Evolutionary conservation across 2,113 vertebrate species (phyloP), one percentile per base, ranked within the genome.

Genomic region (Glaucomys volans): DNA sequence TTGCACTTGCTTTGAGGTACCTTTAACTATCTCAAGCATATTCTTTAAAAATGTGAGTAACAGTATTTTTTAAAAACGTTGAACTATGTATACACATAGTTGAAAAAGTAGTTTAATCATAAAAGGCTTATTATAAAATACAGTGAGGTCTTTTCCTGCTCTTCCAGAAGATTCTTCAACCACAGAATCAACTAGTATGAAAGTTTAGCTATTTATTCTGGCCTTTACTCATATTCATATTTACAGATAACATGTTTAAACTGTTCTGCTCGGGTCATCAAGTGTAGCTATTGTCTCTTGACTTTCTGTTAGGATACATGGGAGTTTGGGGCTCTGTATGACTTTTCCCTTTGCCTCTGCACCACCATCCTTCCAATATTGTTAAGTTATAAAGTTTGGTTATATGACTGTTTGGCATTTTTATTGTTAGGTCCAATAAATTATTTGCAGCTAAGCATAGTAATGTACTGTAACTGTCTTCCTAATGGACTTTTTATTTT

Each of bases 141-240:
- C 32, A 50, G 40, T 86, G 47, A 30, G 11, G 92, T 90, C 18
- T 88, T 28, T 64, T 22, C 13, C 18, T 30, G 50, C 16, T 89
- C 67, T 80, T 26, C 1, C 20, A 71, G 12, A 91, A 91, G 57
- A 67, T 42, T 76, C 35, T 42, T 52, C 28, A 26, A 30, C 18
- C 22, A 14, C 66, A 85, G 67, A 66, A 50, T n/a, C 59, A 94
- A 28, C 62, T 37, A 9, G 50, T 72, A 83, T 76, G 14, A 77
- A 69, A 83, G 69, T 71, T 79, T 44, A 85, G 42, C 52, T 75
- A 30, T 86, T 91, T 75, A 54, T 89, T 91, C 71, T 67, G 72
- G 28, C 35, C 22, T 90, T 71, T 62, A 47, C 44, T 79, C 11
- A 72, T 30, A 20, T 40, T 40, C 17, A 1, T 81, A 64, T 66